Evolutionary conservation across 2,113 vertebrate genomes (phyloP), one percentile per base, ranked within the genome.

Genomic region (Sebastes fasciatus): DNA sequence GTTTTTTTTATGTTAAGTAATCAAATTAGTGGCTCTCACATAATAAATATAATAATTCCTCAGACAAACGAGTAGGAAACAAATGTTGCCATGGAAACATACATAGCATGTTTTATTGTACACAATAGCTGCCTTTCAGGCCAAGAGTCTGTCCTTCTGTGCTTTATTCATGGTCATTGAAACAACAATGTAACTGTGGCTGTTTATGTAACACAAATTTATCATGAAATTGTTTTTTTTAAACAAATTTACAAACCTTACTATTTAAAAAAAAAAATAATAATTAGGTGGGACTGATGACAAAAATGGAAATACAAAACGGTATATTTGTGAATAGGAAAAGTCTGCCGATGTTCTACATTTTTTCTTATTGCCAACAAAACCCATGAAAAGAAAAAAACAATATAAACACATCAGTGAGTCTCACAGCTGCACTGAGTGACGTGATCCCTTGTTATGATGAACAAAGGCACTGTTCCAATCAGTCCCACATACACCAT

Each of bases 81-180:
- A 42, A n/a, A 9, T 58, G 17, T 80, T 52, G 13, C 57, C 73
- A 84, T 84, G 63, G 73, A 54, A 78, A 69, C 49, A 17, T 23
- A 48, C 1, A 72, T 14, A 16, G 8, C 66, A 66, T 60, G 14
- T 51, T 80, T 81, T 79, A 78, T 73, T 65, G 19, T 70, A 54
- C 73, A 43, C 48, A 54, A 14, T 6, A n/a, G 34, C 45, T 14
- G 23, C 26, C 6, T 48, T 19, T 49, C 58, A 75, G 12, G 2
- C 55, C 17, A 74, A 10, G 2, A 9, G 19, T 3, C 34, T 11
- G 26, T 2, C 14, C 45, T 17, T 26, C 4, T 26, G 14, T 26
- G 4, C n/a, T 34, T 48, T 19, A 40, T 7, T 21, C 46, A 69
- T 34, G 14, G 13, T 34, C 0, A 17, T 34, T 51, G 3, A 49